Percentiles rank a stretch among this genome's conserved stretches.
Evolutionary conservation across 2,797 vertebrate species (phyloP).

Genomic region (Sardinella longiceps): DNA sequence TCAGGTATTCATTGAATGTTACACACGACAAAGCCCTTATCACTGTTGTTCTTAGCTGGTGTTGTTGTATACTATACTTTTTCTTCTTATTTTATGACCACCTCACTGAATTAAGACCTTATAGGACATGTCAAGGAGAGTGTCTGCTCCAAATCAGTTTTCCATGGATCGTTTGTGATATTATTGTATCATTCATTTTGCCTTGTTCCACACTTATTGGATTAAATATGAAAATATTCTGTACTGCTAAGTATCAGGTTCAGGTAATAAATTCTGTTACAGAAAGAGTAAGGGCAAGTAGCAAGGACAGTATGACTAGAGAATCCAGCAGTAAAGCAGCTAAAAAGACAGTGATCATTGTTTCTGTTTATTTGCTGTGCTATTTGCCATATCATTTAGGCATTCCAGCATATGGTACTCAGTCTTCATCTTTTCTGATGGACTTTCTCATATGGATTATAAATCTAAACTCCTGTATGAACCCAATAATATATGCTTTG

Average conservation of each 20-base stretch:
- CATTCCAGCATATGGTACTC: too few species aligned
- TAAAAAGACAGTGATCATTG: too few species aligned
- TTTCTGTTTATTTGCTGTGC: too few species aligned
- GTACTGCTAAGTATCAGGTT: constrained; percentile 59
- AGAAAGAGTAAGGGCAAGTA: constrained; percentile 31
- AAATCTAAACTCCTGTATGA: too few species aligned
- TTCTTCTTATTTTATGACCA: constrained; percentile 32
- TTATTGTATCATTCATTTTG: constrained; percentile 56
- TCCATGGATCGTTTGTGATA: constrained; percentile 49
- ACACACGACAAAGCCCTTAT: constrained; percentile 51
- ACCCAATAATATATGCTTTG: too few species aligned
- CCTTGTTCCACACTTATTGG: too few species aligned
- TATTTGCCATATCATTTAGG: too few species aligned
- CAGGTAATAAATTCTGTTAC: constrained; percentile 41
- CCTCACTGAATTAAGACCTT: constrained; percentile 44
- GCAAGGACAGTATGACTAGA: background rate
- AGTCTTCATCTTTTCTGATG: too few species aligned
- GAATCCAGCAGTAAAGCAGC: too few species aligned
- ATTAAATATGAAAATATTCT: constrained; percentile 53
- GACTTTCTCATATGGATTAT: too few species aligned
- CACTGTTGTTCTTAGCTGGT: constrained; percentile 61
- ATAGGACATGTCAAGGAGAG: constrained; percentile 57
- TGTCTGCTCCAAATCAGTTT: constrained; percentile 56
- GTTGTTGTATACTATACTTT: constrained; percentile 35
- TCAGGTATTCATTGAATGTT: constrained; percentile 57